phyloP scores from a whole-genome alignment of 1,140 invertebrate species.

The Bombus confusus region DNA sequence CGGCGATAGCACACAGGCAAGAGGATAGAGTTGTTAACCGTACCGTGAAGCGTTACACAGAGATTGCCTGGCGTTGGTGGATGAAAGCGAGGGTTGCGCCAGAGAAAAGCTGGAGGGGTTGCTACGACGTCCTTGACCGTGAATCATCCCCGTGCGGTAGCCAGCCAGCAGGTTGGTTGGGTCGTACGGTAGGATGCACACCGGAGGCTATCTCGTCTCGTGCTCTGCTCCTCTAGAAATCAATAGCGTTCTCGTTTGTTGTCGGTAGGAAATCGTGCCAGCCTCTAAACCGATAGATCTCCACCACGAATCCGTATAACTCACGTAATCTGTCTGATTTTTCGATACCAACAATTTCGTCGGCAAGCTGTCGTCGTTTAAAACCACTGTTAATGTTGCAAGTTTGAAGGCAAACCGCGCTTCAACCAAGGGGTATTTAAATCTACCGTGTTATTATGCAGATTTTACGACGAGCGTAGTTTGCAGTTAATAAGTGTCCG shows the following conservation, averaged over 20 bases:
- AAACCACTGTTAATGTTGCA: neutral
- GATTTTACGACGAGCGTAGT: constrained; percentile 33
- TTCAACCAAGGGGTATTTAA: constrained; percentile 12
- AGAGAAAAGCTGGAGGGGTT: constrained; percentile 54
- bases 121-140: constrained; percentile 73
- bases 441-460: constrained; percentile 28
- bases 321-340: neutral
- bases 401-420: neutral
- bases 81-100: constrained; percentile 63
- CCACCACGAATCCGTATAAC: neutral
- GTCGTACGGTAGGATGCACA: constrained; percentile 49
- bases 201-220: constrained; percentile 48
- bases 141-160: constrained; percentile 58
- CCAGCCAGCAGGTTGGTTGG: constrained; percentile 34
- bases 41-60: constrained; percentile 56
- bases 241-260: constrained; percentile 46
- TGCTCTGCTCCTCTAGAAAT: constrained; percentile 50
- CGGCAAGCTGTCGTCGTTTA: neutral
- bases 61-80: constrained; percentile 28
- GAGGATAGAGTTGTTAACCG: constrained; percentile 58
- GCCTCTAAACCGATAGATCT: neutral
- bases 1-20: constrained; percentile 23
- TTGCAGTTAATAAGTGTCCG: constrained; percentile 37
- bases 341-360: neutral
- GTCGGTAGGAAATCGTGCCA: constrained; percentile 29